Base-by-base conservation (phyloP, 2,797 vertebrate species). In the Sarcophilus harrisii region DNA sequence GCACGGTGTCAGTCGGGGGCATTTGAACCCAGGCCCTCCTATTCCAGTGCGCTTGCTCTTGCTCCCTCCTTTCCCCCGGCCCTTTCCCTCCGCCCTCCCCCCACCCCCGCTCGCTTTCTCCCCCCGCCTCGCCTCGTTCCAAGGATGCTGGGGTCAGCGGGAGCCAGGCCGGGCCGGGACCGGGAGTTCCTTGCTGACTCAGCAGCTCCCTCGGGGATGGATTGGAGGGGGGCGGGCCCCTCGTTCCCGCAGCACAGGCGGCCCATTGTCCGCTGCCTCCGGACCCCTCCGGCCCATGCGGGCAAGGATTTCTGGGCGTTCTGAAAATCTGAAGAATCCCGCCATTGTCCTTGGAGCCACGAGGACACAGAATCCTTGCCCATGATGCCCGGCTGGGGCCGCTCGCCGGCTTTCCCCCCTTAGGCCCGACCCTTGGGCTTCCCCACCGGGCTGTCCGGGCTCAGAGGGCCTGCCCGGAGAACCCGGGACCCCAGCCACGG, bases 301-400 rank as follows among this genome's bases (percentile, higher is more conserved):
- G 90, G 94, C 96, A 97, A 97, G 97, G 97, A 97, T 98, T 98
- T 98, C 97, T 98, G 97, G 95, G 95, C 92, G 21, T 96, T 97
- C 96, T 96, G 94, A 58, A 97, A 93, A 96, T 97, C 95, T 93
- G 97, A 98, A 98, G 98, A 98, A 98, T 98, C 97, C 97, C 98
- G 96, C 93, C 96, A 97, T 98, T 98, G 98, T 98, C 55, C 96
- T 91, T 97, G 96, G 97, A 95, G 81, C 91, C 93, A 73, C 27
- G n/a, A 93, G 93, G 96, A 95, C 97, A 92, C 93, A 94, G 87
- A 95, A 96, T 89, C 93, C 92, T 95, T 94, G 52, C 54, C 73
- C 18, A 94, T 90, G 95, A 90, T 93, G 95, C 96, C 59, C 62
- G 58, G 58, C 95, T 52, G 58, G 92, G 93, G 57, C 27, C 73